Conservation (phyloP, 2,113 vertebrate genomes). For the Sterrhoptilus dennistouni region DNA sequence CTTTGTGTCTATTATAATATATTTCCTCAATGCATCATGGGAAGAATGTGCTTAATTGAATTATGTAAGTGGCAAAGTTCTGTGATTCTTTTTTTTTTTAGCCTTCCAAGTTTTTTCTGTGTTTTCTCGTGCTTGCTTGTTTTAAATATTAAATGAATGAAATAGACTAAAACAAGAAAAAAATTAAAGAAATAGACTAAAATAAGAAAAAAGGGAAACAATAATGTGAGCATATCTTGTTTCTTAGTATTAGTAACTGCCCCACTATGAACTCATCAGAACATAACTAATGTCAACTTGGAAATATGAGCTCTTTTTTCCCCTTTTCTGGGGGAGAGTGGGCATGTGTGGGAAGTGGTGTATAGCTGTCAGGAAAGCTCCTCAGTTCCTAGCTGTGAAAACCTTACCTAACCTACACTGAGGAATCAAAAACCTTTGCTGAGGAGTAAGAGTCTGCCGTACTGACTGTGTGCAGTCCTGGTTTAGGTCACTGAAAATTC, state of each 20-base stretch:
- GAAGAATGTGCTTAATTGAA: slow-evolving; percentile 20
- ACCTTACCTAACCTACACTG: background rate
- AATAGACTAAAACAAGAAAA: background rate
- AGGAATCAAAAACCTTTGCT: background rate
- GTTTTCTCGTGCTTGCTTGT: background rate
- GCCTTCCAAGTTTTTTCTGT: background rate
- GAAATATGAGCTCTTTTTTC: background rate
- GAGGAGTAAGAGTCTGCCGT: background rate
- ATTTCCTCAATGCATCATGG: background rate
- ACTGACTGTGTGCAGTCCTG: background rate
- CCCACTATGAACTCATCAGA: background rate
- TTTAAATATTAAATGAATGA: slow-evolving; percentile 29
- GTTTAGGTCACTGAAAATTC: background rate
- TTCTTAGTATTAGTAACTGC: background rate
- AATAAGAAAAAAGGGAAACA: too few relatives aligned
- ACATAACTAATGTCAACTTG: background rate
- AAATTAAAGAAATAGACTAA: background rate
- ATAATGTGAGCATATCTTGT: background rate
- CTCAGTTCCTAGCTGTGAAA: background rate
- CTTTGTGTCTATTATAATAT: slow-evolving; percentile 1
- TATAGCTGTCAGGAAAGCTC: background rate
- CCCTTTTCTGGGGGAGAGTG: background rate
- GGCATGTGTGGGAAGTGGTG: background rate
- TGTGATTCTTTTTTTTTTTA: background rate
- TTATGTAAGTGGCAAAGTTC: background rate